Evolutionary conservation across 1,140 invertebrate species (phyloP), one percentile per base, ranked within the genome.

Genomic region (Popillia japonica): DNA sequence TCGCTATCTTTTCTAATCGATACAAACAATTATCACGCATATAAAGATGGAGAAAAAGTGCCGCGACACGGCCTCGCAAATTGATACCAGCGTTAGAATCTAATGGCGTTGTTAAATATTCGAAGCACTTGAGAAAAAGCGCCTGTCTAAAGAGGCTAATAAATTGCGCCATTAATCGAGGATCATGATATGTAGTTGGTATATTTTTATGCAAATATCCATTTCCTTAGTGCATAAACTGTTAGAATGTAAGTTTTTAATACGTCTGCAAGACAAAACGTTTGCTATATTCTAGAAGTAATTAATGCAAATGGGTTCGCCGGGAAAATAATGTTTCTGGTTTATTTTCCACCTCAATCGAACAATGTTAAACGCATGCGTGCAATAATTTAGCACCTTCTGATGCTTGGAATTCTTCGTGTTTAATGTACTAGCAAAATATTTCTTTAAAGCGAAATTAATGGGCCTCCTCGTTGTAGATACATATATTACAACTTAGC

Each of bases 191-290:
- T 34, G 22, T 68, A 68, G 61, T 68, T 68, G 20, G 27, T 2
- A 68, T 68, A 68, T 68, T 68, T 68, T 68, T 68, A 17, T 68
- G 17, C 22, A 68, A 68, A 68, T 22, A 9, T 10, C 61, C 61
- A 68, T 68, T 68, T 68, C 61, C 61, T 23, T 68, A 68, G 17
- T 68, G 27, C 61, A 22, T 68, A 68, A 68, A 68, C 61, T 68
- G 61, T 68, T 68, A 34, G 27, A 68, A 68, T 34, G 61, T 55
- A 55, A n/a, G 14, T 55, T 55, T 55, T 55, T 55, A 17, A 55
- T 14, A 14, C 8, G 7, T 17, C 61, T 14, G 17, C 61, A 22
- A 68, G 61, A 23, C 20, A 68, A 68, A 68, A 68, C 48, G 48
- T 17, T 55, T 55, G 48, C 11, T 55, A 55, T 55, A 55, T 55